Conservation (phyloP, 2,797 vertebrate species). For the Pagetopsis macropterus region DNA sequence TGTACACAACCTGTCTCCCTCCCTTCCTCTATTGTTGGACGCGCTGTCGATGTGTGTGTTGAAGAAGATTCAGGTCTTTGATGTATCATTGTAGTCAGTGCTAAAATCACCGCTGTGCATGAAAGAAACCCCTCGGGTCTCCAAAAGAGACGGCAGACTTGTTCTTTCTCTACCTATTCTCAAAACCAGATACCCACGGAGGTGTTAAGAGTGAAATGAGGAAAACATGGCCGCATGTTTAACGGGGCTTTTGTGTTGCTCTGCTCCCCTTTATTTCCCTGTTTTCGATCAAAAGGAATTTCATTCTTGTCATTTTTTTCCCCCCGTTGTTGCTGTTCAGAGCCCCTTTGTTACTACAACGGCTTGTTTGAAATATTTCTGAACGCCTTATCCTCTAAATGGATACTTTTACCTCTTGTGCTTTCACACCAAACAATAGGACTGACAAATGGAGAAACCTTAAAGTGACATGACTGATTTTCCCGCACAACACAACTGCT, state of each 20-base stretch:
- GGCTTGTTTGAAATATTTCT: constrained; percentile 64
- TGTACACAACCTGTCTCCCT: constrained; percentile 23
- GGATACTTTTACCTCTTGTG: constrained; percentile 41
- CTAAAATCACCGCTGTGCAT: constrained; percentile 76
- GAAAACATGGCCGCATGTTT: constrained; percentile 52
- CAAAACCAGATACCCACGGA: constrained; percentile 57
- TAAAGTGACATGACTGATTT: constrained; percentile 58
- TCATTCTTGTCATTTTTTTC: constrained; percentile 43
- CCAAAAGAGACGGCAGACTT: constrained; percentile 56
- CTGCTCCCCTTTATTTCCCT: constrained; percentile 50
- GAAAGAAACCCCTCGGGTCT: constrained; percentile 70
- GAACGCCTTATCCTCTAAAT: constrained; percentile 27
- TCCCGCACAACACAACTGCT: constrained; percentile 44
- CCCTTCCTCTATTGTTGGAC: constrained; percentile 24
- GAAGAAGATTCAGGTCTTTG: constrained; percentile 76
- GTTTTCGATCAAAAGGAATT: constrained; percentile 57
- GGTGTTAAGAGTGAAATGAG: constrained; percentile 56
- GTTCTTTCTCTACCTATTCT: constrained; percentile 53
- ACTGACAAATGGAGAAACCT: constrained; percentile 57
- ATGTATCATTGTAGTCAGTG: constrained; percentile 80
- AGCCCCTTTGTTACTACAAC: constrained; percentile 55
- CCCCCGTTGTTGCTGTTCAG: constrained; percentile 36
- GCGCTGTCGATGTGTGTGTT: constrained; percentile 53
- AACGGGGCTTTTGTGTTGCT: constrained; percentile 59
- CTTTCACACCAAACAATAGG: constrained; percentile 46